Percentiles rank a stretch among this genome's conserved stretches.
These are phyloP conservation scores for Microtus oregoni DNA, from an alignment of 2,113 vertebrate genomes.

Conservation along the genomic window DNA sequence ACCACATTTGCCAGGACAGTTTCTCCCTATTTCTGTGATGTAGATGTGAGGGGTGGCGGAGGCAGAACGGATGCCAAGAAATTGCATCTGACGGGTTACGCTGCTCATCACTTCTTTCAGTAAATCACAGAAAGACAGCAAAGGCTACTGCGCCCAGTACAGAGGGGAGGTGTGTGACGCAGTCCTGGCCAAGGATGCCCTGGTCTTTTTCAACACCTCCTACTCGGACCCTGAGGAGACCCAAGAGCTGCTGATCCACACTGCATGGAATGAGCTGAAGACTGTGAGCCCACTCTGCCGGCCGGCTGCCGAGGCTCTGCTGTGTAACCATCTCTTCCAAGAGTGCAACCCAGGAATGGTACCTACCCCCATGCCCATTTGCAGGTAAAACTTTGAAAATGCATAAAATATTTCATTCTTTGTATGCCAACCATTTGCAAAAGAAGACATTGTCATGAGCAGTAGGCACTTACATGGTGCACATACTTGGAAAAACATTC, in stretches of 20 bases:
- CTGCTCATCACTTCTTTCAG: slow-evolving; percentile 74
- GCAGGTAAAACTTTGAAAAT: slow-evolving; percentile 90
- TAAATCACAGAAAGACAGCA: slow-evolving; percentile 92
- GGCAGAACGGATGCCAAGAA: slow-evolving; percentile 30
- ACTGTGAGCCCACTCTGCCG: slow-evolving; percentile 90
- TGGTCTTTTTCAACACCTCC: slow-evolving; percentile 97
- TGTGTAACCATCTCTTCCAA: slow-evolving; percentile 95
- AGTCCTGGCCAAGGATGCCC: slow-evolving; percentile 87
- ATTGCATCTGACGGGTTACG: neutral
- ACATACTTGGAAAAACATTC: too few relatives aligned
- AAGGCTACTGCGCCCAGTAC: slow-evolving; percentile 95
- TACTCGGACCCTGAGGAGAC: slow-evolving; percentile 92
- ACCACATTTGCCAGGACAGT: neutral
- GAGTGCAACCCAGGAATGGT: slow-evolving; percentile 93
- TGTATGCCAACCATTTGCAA: slow-evolving; percentile 17
- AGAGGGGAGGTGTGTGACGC: slow-evolving; percentile 92
- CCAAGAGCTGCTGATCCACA: slow-evolving; percentile 94
- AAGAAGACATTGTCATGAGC: neutral
- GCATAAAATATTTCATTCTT: neutral
- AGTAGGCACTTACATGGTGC: neutral
- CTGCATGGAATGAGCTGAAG: slow-evolving; percentile 91
- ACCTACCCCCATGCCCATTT: slow-evolving; percentile 93
- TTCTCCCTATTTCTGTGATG: slow-evolving; percentile 42
- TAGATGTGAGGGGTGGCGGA: neutral
- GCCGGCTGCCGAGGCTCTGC: slow-evolving; percentile 90